phyloP scores from a whole-genome alignment of 2,113 vertebrate genomes.

The Oncorhynchus clarkii region DNA sequence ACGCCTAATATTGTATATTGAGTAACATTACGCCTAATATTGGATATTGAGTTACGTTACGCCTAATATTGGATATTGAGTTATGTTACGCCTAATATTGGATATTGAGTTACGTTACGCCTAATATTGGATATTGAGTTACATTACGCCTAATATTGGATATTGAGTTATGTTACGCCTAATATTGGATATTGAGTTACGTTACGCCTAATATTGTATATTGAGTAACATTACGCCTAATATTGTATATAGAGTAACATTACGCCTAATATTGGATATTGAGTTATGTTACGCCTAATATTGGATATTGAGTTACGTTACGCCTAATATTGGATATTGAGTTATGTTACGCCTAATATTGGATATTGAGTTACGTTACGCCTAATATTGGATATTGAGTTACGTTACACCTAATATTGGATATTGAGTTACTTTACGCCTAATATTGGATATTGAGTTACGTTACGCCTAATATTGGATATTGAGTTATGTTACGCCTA shows the following conservation, averaged over 20 bases:
- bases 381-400: slow-evolving; percentile 52
- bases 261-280: slow-evolving; percentile 43
- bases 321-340: slow-evolving; percentile 48
- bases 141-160: slow-evolving; percentile 53
- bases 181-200: slow-evolving; percentile 51
- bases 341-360: slow-evolving; percentile 46
- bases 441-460: slow-evolving; percentile 34
- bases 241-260: slow-evolving; percentile 52
- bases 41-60: slow-evolving; percentile 46
- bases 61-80: slow-evolving; percentile 51
- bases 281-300: slow-evolving; percentile 54
- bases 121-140: slow-evolving; percentile 52
- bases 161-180: slow-evolving; percentile 39
- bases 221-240: slow-evolving; percentile 46
- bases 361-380: slow-evolving; percentile 40
- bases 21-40: slow-evolving; percentile 51
- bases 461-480: slow-evolving; percentile 2
- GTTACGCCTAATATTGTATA: too few species aligned
- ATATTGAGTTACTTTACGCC: slow-evolving; percentile 51
- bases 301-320: slow-evolving; percentile 46
- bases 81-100: slow-evolving; percentile 46
- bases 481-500: slow-evolving; percentile 39
- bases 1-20: too few species aligned
- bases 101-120: slow-evolving; percentile 46
- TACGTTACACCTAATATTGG: slow-evolving; percentile 41